These are phyloP conservation scores for Sphyrna mokarran DNA, from an alignment of 2,113 vertebrate species.

Conservation along the genomic window DNA sequence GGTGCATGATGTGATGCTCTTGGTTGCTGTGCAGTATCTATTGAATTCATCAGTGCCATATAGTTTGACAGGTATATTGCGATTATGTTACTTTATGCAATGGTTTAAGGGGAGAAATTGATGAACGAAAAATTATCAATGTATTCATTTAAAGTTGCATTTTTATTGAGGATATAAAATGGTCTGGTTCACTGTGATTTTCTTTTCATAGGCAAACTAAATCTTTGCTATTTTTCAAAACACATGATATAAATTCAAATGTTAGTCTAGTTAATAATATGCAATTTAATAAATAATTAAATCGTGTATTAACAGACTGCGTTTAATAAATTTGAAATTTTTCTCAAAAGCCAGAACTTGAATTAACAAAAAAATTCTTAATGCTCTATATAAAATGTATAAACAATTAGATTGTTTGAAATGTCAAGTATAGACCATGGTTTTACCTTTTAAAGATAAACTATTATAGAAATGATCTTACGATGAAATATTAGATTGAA, in stretches of 20 bases:
- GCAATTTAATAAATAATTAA: background rate
- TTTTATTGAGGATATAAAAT: background rate
- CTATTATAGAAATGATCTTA: background rate
- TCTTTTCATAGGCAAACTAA: background rate
- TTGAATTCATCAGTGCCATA: background rate
- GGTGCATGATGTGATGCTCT: background rate
- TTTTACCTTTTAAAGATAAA: background rate
- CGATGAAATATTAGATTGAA: background rate
- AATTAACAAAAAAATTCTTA: background rate
- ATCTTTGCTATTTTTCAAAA: background rate
- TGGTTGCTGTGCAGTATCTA: background rate
- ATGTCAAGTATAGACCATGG: background rate
- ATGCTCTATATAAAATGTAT: background rate
- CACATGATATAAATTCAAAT: background rate
- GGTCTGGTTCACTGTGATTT: background rate
- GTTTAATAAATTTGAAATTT: background rate
- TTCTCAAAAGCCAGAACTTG: too few species aligned
- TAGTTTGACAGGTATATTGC: background rate
- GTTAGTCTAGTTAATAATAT: background rate
- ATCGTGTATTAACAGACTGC: background rate
- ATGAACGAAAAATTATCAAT: background rate
- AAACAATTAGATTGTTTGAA: background rate
- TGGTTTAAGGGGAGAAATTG: background rate
- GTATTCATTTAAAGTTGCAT: background rate
- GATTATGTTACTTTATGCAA: background rate